Percentiles rank a stretch among this genome's conserved stretches.
These are phyloP conservation scores for Vombatus ursinus DNA, from an alignment of 2,113 vertebrate genomes.

Conservation along the genomic window DNA sequence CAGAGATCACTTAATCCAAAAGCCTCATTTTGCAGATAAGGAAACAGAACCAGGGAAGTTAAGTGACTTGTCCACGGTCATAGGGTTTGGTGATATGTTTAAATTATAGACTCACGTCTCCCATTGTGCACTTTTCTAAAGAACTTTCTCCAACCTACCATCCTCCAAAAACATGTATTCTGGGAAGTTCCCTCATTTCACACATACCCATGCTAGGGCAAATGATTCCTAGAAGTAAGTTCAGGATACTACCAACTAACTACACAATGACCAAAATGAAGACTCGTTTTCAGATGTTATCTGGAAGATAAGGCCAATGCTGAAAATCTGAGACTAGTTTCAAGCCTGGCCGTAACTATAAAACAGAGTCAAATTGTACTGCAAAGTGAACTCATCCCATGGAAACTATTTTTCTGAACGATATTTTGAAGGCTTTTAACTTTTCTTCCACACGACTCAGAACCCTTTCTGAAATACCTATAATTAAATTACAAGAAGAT, in stretches of 20 bases:
- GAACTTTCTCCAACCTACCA: not conserved
- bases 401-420: not conserved
- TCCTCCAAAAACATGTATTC: not conserved
- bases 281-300: not conserved
- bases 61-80: conserved; percentile 1
- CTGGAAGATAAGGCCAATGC: not conserved
- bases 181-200: not conserved
- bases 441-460: not conserved
- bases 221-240: not conserved
- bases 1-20: not conserved
- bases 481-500: not conserved
- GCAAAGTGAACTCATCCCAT: not conserved
- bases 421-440: not conserved
- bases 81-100: not conserved
- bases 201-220: not conserved
- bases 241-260: not conserved
- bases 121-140: not conserved
- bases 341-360: not conserved
- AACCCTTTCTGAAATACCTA: not conserved
- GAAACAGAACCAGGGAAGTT: not conserved
- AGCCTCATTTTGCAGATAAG: not conserved
- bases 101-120: not conserved
- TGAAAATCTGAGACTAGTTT: not conserved
- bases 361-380: not conserved
- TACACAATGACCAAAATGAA: not conserved